Percentiles rank a stretch among this genome's conserved stretches.
These are phyloP conservation scores for Pyrgus malvae DNA, from an alignment of 2,888 invertebrate species.

Conservation along the genomic window DNA sequence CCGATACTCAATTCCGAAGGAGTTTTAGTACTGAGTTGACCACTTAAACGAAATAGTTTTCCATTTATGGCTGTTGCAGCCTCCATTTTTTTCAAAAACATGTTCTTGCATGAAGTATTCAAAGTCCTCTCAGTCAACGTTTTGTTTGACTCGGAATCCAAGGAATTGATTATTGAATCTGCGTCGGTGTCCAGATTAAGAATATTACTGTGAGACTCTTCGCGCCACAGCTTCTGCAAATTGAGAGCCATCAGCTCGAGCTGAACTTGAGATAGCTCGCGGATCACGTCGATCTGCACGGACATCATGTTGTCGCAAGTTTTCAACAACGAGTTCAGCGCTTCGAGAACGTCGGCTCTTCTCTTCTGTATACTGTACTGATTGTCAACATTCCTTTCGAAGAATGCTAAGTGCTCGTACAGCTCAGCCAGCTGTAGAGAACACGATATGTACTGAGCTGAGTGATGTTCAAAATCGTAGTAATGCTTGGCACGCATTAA, in stretches of 20 bases:
- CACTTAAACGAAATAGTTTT: slow-evolving; percentile 63
- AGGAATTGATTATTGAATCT: slow-evolving; percentile 66
- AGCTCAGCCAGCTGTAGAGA: slow-evolving; percentile 84
- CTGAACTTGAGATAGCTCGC: slow-evolving; percentile 83
- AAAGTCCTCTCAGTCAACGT: slow-evolving; percentile 66
- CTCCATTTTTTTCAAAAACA: slow-evolving; percentile 72
- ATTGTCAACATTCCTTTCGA: slow-evolving; percentile 85
- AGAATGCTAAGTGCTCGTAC: slow-evolving; percentile 86
- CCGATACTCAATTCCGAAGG: slow-evolving; percentile 61
- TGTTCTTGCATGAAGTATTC: slow-evolving; percentile 61
- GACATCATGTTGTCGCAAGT: slow-evolving; percentile 74
- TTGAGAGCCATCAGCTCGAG: slow-evolving; percentile 84
- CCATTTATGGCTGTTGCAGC: slow-evolving; percentile 68
- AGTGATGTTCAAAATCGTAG: slow-evolving; percentile 81
- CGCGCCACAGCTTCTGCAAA: slow-evolving; percentile 79
- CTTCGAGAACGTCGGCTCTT: slow-evolving; percentile 82
- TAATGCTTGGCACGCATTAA: slow-evolving; percentile 80
- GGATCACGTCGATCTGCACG: slow-evolving; percentile 78
- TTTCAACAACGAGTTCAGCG: slow-evolving; percentile 77
- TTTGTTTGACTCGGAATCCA: slow-evolving; percentile 65
- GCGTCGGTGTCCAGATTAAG: slow-evolving; percentile 61
- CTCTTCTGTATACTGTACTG: slow-evolving; percentile 82
- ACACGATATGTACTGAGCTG: slow-evolving; percentile 82
- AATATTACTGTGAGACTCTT: slow-evolving; percentile 70
- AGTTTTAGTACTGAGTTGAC: slow-evolving; percentile 52